These are phyloP conservation scores for Mesitornis unicolor DNA, from an alignment of 2,113 vertebrate genomes.

Conservation along the genomic window DNA sequence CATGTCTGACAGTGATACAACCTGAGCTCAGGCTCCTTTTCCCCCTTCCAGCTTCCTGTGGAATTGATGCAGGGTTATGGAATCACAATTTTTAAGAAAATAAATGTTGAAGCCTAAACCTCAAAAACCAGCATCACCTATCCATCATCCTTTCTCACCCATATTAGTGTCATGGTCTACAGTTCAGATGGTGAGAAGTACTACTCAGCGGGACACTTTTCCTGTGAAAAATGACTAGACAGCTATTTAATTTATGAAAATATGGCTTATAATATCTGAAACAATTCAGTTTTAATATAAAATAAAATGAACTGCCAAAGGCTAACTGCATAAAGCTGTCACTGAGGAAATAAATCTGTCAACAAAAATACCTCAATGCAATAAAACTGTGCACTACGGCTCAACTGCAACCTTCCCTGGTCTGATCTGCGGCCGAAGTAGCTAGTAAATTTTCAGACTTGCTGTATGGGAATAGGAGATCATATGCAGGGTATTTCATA, in stretches of 20 bases:
- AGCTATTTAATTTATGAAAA: slow-evolving; percentile 18
- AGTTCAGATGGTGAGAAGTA: not conserved
- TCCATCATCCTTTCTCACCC: not conserved
- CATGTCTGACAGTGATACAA: not conserved
- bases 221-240: slow-evolving; percentile 17
- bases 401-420: not conserved
- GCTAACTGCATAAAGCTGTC: slow-evolving; percentile 19
- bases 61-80: not conserved
- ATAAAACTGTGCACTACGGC: not conserved
- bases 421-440: not conserved
- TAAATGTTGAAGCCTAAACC: not conserved
- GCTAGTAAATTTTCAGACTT: not conserved
- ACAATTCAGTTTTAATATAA: slow-evolving; percentile 15
- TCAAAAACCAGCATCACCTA: not conserved
- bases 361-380: slow-evolving; percentile 17
- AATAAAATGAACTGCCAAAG: slow-evolving; percentile 37
- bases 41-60: not conserved
- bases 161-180: not conserved
- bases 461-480: not conserved
- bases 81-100: not conserved
- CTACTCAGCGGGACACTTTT: not conserved
- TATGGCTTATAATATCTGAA: slow-evolving; percentile 7
- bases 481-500: not conserved
- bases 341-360: slow-evolving; percentile 39
- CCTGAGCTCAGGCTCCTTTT: not conserved